A percentile compares a stretch with the other conserved stretches of the same genome.
Evolutionary conservation across 92 coral and sea anemone species (phyloP).

Genomic region (Muricea muricata): DNA sequence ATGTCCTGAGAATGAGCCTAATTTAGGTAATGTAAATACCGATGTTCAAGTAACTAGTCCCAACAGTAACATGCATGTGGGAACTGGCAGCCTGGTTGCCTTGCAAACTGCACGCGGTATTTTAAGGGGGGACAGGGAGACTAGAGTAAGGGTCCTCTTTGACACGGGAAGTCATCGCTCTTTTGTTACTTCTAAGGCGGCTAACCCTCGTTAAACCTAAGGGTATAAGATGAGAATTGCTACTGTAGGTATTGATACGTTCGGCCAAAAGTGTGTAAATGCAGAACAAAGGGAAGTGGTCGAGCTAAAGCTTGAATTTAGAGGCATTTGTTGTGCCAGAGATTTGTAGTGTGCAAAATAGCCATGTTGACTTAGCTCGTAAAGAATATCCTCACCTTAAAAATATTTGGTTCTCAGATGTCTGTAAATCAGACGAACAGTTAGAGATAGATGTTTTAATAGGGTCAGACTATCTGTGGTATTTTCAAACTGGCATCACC

Average conservation of each 20-base stretch:
- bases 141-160: no score
- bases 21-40: no score
- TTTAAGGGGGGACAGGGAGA: no score
- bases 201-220: no score
- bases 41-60: no score
- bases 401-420: conserved; percentile 69
- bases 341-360: background rate
- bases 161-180: no score
- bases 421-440: conserved; percentile 15
- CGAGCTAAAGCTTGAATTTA: conserved; percentile 5
- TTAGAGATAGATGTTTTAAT: conserved; percentile 61
- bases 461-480: conserved; percentile 71
- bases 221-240: no score
- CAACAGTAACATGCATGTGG: no score
- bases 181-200: no score
- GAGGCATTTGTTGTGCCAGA: background rate
- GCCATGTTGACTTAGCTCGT: conserved; percentile 42
- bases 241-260: background rate
- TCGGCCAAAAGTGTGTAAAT: background rate
- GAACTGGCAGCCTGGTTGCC: no score
- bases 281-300: conserved; percentile 22
- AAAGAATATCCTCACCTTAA: conserved; percentile 56
- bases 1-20: no score
- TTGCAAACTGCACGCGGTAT: no score
- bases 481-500: conserved; percentile 57